phyloP scores from a whole-genome alignment of 2,888 invertebrate species.

The Scaptomyza flava region DNA sequence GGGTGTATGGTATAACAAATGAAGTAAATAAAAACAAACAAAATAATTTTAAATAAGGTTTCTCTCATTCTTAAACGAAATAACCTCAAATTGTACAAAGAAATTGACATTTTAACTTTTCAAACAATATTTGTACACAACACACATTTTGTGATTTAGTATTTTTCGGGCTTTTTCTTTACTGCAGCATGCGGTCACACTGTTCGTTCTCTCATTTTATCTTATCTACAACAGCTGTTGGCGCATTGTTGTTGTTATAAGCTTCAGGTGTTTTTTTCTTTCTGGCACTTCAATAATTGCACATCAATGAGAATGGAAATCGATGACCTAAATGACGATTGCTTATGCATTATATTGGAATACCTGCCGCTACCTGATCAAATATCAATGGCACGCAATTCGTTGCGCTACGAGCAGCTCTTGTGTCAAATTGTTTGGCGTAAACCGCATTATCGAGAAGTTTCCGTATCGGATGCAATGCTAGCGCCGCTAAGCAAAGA shows the following conservation, averaged over 20 bases:
- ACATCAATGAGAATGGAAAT: constrained; percentile 51
- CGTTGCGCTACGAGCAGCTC: constrained; percentile 51
- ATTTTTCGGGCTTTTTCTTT: background rate
- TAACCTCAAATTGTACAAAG: too few species aligned
- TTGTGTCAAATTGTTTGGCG: constrained; percentile 61
- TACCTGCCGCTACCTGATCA: constrained; percentile 58
- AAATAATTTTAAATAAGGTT: too few species aligned
- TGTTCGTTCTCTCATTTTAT: background rate
- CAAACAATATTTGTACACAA: too few species aligned
- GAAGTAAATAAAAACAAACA: too few species aligned
- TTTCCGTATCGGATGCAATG: constrained; percentile 60
- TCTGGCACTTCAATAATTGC: background rate
- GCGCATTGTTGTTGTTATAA: background rate
- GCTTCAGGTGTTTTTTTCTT: background rate
- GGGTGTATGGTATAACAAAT: too few species aligned
- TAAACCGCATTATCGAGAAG: constrained; percentile 57
- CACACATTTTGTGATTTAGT: background rate
- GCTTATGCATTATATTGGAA: constrained; percentile 60
- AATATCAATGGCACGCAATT: constrained; percentile 62
- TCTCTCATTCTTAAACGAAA: too few species aligned
- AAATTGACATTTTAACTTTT: too few species aligned
- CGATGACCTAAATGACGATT: constrained; percentile 63
- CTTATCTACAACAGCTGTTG: background rate
- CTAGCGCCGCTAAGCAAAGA: constrained; percentile 56
- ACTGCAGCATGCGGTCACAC: background rate